Evolutionary conservation across 2,113 vertebrate genomes (phyloP).

Genomic region (Sigmodon hispidus): DNA sequence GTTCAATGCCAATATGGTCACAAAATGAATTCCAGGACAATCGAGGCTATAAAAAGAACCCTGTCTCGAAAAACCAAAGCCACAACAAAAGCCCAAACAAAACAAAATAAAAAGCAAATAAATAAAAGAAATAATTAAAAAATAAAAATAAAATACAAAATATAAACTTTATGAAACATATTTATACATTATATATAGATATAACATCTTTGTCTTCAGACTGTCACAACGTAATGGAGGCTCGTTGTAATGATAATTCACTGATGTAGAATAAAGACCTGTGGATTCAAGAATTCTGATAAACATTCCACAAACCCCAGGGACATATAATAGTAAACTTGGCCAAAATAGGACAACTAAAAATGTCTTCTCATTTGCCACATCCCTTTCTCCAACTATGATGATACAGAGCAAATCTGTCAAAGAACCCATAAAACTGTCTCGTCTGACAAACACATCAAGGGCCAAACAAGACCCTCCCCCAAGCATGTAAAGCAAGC

Average conservation of each 20-base stretch:
- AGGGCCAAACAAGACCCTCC: not conserved
- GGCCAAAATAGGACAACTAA: not conserved
- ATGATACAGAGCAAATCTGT: not conserved
- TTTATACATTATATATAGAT: not conserved
- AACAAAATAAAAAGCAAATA: not conserved
- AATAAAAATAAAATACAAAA: not conserved
- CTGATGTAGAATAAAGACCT: not conserved
- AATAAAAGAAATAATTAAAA: not conserved
- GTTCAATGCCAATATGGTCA: not conserved
- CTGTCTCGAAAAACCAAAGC: not conserved
- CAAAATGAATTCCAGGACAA: not conserved
- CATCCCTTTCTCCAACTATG: not conserved
- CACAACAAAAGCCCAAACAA: not conserved
- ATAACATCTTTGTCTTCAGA: not conserved
- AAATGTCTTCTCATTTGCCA: constrained; percentile 17
- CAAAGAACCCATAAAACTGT: not conserved
- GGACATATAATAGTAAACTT: not conserved
- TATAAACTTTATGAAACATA: not conserved
- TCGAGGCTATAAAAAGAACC: not conserved
- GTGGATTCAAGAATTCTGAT: not conserved
- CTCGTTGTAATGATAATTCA: not conserved
- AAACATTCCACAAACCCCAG: not conserved
- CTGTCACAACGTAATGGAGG: not conserved
- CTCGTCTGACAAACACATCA: not conserved
- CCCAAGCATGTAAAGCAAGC: not conserved